Conservation (phyloP, 2,797 vertebrate genomes). For the Delichon dasypus region DNA sequence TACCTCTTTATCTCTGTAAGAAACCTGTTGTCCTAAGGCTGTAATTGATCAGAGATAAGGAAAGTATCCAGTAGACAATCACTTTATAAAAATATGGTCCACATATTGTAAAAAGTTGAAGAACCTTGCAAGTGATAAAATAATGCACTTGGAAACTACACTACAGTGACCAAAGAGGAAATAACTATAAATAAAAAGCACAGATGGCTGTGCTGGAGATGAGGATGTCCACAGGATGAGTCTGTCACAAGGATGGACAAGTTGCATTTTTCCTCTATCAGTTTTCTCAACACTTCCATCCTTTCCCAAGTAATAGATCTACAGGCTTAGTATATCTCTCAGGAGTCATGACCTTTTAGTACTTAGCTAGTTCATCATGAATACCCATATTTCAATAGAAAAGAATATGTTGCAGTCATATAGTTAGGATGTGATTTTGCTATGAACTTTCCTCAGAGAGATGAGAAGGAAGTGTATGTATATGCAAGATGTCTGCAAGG, state of each 20-base stretch:
- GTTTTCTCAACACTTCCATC: neutral
- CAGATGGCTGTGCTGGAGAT: neutral
- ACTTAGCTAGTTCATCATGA: neutral
- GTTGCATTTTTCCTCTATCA: neutral
- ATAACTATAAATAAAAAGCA: neutral
- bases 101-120: neutral
- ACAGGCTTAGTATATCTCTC: neutral
- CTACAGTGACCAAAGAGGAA: neutral
- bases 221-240: neutral
- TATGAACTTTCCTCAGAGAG: neutral
- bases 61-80: neutral
- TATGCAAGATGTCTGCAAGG: neutral
- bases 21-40: neutral
- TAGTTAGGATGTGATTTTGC: neutral
- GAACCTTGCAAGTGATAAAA: neutral
- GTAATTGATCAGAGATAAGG: neutral
- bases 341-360: neutral
- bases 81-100: neutral
- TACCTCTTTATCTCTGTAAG: neutral
- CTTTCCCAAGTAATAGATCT: neutral
- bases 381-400: neutral
- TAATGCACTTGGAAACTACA: neutral
- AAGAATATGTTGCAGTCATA: neutral
- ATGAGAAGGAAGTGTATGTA: neutral
- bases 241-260: neutral